Conservation (phyloP, 2,113 vertebrate species). For the Cryptomyrus ogoouensis region DNA sequence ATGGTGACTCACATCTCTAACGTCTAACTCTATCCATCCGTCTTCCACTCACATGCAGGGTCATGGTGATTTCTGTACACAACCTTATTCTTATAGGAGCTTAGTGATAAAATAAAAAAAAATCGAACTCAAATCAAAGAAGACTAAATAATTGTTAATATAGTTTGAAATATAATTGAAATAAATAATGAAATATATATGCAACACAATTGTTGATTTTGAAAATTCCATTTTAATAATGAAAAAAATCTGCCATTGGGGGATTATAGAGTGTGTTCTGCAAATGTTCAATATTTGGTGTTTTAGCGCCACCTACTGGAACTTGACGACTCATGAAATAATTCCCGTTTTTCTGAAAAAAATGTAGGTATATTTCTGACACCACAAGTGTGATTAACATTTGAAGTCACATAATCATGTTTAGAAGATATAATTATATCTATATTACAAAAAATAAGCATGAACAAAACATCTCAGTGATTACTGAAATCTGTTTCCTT, state of each 20-base stretch:
- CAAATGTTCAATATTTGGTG: not conserved
- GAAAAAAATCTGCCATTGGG: not conserved
- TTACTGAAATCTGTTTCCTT: not conserved
- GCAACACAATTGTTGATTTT: not conserved
- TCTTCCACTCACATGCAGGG: not conserved
- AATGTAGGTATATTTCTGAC: not conserved
- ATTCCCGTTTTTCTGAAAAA: not conserved
- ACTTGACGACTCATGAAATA: too few relatives aligned
- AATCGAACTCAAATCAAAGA: not conserved
- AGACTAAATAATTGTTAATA: not conserved
- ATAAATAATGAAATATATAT: not conserved
- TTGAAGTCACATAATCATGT: not conserved
- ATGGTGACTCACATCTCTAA: not conserved
- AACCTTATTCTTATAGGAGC: not conserved
- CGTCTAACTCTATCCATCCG: not conserved
- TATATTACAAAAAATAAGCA: not conserved
- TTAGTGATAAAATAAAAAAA: not conserved
- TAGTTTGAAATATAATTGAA: not conserved
- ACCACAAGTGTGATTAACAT: not conserved
- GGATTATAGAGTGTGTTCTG: not conserved
- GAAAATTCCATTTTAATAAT: not conserved
- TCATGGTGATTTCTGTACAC: not conserved
- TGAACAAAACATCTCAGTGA: not conserved
- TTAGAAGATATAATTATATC: not conserved
- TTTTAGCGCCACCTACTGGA: slow-evolving; percentile 9